phyloP scores from a whole-genome alignment of 2,888 invertebrate species.

The Diaphora mendica region DNA sequence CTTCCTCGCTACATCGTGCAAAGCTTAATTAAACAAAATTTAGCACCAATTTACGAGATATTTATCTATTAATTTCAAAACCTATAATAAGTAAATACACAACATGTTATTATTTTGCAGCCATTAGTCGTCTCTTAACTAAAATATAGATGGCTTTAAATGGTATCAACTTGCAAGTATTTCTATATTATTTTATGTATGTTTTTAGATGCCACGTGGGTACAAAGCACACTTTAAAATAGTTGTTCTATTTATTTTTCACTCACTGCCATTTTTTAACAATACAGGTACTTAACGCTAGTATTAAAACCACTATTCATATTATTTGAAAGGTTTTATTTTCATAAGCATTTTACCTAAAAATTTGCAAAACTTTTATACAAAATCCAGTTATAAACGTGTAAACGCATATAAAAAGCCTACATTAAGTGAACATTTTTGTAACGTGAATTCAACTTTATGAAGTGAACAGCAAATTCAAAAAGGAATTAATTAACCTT shows the following conservation, averaged over 20 bases:
- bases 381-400: slow-evolving; percentile 16
- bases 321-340: neutral
- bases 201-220: neutral
- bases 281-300: neutral
- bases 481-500: slow-evolving; percentile 73
- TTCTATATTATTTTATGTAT: too few species aligned
- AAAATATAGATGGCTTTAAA: too few species aligned
- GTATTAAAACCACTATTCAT: too few species aligned
- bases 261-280: too few species aligned
- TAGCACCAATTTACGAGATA: neutral
- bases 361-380: neutral
- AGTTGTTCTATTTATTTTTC: neutral
- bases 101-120: too few species aligned
- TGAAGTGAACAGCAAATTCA: slow-evolving; percentile 63
- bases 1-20: too few species aligned
- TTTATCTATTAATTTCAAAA: too few species aligned
- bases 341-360: neutral
- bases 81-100: too few species aligned
- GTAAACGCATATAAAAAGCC: slow-evolving; percentile 40
- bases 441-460: slow-evolving; percentile 51
- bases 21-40: neutral
- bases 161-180: too few species aligned
- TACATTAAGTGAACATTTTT: slow-evolving; percentile 34
- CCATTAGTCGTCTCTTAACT: too few species aligned
- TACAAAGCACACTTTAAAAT: neutral